Evolutionary conservation across 2,113 vertebrate genomes (phyloP).

Genomic region (chimpanzee (Pan troglodytes)): NHGRI_mPanTro3-v2.1_pri NC_072403.2:55477501-55478000

Average conservation of each 20-base stretch:
- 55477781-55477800: background rate
- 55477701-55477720: background rate
- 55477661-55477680: background rate
- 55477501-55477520: too few relatives aligned
- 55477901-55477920: background rate
- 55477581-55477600: too few relatives aligned
- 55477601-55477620: too few relatives aligned
- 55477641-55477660: background rate
- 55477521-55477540: too few relatives aligned
- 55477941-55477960: background rate
- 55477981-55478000: background rate
- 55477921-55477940: background rate
- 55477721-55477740: background rate
- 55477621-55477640: background rate
- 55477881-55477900: background rate
- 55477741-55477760: background rate
- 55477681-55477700: background rate
- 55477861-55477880: background rate
- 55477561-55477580: too few relatives aligned
- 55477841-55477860: background rate
- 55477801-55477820: background rate
- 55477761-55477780: background rate
- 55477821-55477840: background rate
- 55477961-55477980: background rate
- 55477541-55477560: too few relatives aligned